These are phyloP conservation scores for Turritopsis rubra DNA, from an alignment of 30 jellyfish, hydroid and myxozoan species.

Conservation along the genomic window DNA sequence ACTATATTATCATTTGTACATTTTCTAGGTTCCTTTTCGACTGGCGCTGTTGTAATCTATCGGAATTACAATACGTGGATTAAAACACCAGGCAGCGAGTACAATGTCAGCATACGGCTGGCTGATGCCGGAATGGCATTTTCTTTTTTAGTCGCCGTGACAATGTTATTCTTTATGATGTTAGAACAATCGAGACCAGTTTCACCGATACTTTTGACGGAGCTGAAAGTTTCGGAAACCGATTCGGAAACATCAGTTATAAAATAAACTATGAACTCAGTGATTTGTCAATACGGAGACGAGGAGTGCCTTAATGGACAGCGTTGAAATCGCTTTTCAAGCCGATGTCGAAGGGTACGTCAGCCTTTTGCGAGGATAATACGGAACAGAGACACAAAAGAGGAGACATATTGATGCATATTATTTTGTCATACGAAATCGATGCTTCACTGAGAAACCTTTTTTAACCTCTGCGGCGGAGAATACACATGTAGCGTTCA, in stretches of 20 bases:
- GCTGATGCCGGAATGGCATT: not conserved
- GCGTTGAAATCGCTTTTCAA: no score
- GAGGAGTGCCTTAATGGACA: no score
- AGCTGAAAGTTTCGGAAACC: not conserved
- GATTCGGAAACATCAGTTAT: not conserved
- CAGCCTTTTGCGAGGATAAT: not conserved
- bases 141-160: not conserved
- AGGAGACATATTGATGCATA: no score
- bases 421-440: no score
- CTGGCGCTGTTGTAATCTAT: not conserved
- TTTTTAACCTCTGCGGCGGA: not conserved
- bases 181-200: not conserved
- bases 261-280: no score
- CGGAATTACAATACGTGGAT: not conserved
- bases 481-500: not conserved
- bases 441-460: no score
- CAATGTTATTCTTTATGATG: not conserved
- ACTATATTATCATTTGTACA: not conserved
- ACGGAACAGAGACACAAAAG: not conserved
- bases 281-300: no score
- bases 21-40: not conserved
- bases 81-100: not conserved
- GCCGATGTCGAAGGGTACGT: no score
- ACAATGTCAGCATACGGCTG: not conserved
- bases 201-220: not conserved